Percentiles rank a stretch among this genome's conserved stretches.
Conservation (phyloP, 2,888 invertebrate genomes). For the Oscheius myriophilus region DNA sequence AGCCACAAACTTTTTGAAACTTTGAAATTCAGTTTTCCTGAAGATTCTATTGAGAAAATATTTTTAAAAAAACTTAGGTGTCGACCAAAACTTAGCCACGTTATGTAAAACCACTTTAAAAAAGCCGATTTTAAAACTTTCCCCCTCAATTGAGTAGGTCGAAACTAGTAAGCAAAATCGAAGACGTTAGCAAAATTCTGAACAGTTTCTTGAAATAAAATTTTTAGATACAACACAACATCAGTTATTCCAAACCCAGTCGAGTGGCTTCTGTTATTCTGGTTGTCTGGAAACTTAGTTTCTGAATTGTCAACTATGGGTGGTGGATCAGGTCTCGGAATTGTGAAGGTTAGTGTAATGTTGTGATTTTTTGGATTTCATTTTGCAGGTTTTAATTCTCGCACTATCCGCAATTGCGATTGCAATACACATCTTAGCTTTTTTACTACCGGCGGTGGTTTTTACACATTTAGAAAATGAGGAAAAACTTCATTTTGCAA, state of each 20-base stretch:
- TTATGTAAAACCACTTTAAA: no score
- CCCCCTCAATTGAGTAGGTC: no score
- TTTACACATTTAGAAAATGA: conserved; percentile 67
- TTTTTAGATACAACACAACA: conserved; percentile 58
- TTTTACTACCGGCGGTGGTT: conserved; percentile 64
- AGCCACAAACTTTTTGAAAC: no score
- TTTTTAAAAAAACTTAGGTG: conserved; percentile 2
- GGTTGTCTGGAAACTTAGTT: conserved; percentile 77
- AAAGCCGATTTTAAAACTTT: no score
- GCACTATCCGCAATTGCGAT: conserved; percentile 66
- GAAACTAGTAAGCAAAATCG: no score
- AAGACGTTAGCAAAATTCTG: no score
- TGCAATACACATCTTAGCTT: conserved; percentile 69
- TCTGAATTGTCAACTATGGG: conserved; percentile 97
- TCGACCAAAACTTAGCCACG: no score
- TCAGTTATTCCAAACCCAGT: conserved; percentile 67
- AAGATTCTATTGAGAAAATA: neutral
- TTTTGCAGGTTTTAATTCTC: conserved; percentile 63
- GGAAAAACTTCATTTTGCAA: conserved; percentile 68
- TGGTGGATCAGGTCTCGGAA: conserved; percentile 81
- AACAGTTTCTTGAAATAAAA: no score
- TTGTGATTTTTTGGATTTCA: neutral
- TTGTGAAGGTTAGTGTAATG: conserved; percentile 59
- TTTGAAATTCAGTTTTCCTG: no score
- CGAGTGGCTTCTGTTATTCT: conserved; percentile 67